These are phyloP conservation scores for Malthinus flaveolus DNA, from an alignment of 2,888 invertebrate species.

Conservation along the genomic window DNA sequence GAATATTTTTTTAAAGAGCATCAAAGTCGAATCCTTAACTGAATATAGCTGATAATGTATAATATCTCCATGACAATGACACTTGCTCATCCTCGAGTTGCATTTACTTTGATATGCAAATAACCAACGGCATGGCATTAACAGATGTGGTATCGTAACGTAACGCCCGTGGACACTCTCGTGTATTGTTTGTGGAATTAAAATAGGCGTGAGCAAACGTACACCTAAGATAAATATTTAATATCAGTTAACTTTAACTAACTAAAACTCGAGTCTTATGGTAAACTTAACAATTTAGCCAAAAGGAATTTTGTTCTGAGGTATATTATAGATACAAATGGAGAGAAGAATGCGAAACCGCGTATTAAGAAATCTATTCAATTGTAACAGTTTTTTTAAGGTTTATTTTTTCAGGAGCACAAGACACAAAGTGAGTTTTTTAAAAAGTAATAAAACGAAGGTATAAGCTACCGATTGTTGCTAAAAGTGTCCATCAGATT, in stretches of 20 bases:
- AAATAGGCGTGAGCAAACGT: neutral
- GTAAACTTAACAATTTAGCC: too few relatives aligned
- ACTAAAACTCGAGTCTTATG: too few relatives aligned
- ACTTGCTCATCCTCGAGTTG: constrained; percentile 44
- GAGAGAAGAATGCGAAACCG: too few relatives aligned
- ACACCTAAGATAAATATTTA: too few relatives aligned
- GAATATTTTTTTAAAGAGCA: too few relatives aligned
- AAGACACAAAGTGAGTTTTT: constrained; percentile 8
- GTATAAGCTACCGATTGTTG: constrained; percentile 23
- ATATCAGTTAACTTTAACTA: too few relatives aligned
- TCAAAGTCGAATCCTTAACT: constrained; percentile 8
- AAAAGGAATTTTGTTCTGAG: too few relatives aligned
- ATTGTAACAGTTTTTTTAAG: neutral
- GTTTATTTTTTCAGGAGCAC: constrained; percentile 21
- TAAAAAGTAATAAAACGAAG: constrained; percentile 16
- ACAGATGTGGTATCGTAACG: constrained; percentile 28
- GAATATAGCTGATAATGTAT: constrained; percentile 41
- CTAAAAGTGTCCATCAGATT: constrained; percentile 30
- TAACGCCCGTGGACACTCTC: constrained; percentile 24
- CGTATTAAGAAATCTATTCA: constrained; percentile 1
- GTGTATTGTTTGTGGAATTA: constrained; percentile 18
- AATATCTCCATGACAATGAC: constrained; percentile 50
- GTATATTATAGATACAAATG: too few relatives aligned
- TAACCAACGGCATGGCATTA: constrained; percentile 38
- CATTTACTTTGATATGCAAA: constrained; percentile 50